phyloP scores from a whole-genome alignment of 2,797 vertebrate genomes.

The Enteromius anoplus region DNA sequence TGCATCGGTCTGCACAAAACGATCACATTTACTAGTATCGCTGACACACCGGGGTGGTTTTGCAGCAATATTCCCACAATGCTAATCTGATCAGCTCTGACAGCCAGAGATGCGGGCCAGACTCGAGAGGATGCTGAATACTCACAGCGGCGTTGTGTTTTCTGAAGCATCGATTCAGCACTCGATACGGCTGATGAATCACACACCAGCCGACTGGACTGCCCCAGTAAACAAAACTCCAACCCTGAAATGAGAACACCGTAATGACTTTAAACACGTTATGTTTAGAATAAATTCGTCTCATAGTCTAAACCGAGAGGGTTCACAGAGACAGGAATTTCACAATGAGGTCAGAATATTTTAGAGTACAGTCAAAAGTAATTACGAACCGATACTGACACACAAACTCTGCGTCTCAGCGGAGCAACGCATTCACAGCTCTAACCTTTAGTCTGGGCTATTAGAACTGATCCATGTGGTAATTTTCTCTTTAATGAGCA shows the following conservation, averaged over 20 bases:
- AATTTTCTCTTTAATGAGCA: conserved; percentile 62
- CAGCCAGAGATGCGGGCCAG: conserved; percentile 5
- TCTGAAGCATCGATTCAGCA: conserved; percentile 41
- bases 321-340: conserved; percentile 4
- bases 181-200: conserved; percentile 45
- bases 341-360: conserved; percentile 35
- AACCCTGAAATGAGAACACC: not conserved
- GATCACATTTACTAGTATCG: conserved; percentile 25
- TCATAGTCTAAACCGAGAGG: not conserved
- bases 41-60: not conserved
- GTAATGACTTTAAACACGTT: not conserved
- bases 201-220: conserved; percentile 5
- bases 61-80: conserved; percentile 40
- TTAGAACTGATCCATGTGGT: conserved; percentile 53
- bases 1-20: conserved; percentile 7
- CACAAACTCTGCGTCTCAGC: conserved; percentile 31
- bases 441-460: conserved; percentile 52
- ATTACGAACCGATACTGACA: conserved; percentile 6
- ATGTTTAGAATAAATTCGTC: conserved; percentile 1
- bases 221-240: conserved; percentile 18
- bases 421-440: conserved; percentile 38
- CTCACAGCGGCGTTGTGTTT: conserved; percentile 36
- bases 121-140: conserved; percentile 17
- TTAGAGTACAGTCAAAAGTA: conserved; percentile 29
- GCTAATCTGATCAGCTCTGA: conserved; percentile 38